A percentile compares a stretch with the other conserved stretches of the same genome.
Conservation (phyloP, 2,797 vertebrate genomes). For the Carapus acus region DNA sequence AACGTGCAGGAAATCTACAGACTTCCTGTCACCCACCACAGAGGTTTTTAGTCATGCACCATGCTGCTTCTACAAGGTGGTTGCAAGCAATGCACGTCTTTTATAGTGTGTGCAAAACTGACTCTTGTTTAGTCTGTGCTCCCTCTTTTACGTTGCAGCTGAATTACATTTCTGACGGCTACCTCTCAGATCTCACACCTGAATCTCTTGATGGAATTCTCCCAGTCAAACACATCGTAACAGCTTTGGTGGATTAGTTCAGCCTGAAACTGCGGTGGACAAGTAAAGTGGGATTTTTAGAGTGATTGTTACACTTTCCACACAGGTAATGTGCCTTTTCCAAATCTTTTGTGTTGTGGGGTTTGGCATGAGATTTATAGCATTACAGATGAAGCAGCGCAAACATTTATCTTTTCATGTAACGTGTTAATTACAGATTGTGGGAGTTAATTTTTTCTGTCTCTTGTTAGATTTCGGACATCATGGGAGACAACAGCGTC, state of each 20-base stretch:
- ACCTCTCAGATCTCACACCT: too few relatives aligned
- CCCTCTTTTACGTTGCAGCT: too few relatives aligned
- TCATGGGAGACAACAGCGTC: rapidly evolving
- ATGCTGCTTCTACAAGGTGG: slow-evolving; percentile 22
- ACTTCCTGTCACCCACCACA: slow-evolving; percentile 55
- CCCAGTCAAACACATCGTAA: slow-evolving; percentile 6
- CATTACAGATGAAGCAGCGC: too few relatives aligned
- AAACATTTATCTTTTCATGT: too few relatives aligned
- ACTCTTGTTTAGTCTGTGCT: slow-evolving; percentile 4
- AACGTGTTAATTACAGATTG: too few relatives aligned
- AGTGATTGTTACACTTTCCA: too few relatives aligned
- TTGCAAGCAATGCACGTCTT: neutral
- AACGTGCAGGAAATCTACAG: slow-evolving; percentile 48
- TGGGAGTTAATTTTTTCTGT: neutral
- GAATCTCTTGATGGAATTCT: slow-evolving; percentile 18
- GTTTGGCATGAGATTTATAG: too few relatives aligned
- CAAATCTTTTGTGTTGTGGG: too few relatives aligned
- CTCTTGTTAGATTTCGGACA: slow-evolving; percentile 23
- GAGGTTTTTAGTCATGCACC: slow-evolving; percentile 16
- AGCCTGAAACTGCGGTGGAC: neutral
- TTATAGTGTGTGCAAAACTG: too few relatives aligned
- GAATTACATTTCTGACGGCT: too few relatives aligned
- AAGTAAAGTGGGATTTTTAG: too few relatives aligned
- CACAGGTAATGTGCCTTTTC: slow-evolving; percentile 42
- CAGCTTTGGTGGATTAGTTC: slow-evolving; percentile 19